These are phyloP conservation scores for Archilochus colubris DNA, from an alignment of 2,113 vertebrate genomes.

Conservation along the genomic window DNA sequence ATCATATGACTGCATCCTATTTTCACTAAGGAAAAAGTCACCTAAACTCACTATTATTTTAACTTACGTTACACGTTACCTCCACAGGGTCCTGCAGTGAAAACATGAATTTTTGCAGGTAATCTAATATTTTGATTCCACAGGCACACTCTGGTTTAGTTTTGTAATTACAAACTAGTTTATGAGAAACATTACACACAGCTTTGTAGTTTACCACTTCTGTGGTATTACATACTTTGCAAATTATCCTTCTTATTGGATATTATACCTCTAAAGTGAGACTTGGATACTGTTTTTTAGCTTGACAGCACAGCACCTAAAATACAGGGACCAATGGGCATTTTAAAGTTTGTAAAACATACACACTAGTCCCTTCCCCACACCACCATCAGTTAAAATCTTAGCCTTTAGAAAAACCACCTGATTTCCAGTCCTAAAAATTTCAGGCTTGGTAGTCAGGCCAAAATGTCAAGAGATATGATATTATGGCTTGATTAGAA, in stretches of 20 bases:
- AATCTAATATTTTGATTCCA: neutral
- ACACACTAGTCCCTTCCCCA: neutral
- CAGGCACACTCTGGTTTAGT: neutral
- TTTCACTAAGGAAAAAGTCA: neutral
- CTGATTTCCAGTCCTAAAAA: neutral
- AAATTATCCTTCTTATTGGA: neutral
- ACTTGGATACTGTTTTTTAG: neutral
- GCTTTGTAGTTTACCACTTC: neutral
- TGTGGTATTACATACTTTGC: neutral
- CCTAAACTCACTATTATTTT: neutral
- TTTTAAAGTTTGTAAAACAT: constrained; percentile 19
- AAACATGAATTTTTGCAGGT: neutral
- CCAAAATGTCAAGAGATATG: neutral
- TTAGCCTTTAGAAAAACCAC: neutral
- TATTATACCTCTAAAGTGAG: neutral
- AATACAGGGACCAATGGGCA: neutral
- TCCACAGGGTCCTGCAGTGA: neutral
- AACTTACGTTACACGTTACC: neutral
- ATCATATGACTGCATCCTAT: neutral
- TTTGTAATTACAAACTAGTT: neutral
- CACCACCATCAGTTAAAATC: neutral
- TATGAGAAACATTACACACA: neutral
- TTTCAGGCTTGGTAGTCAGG: neutral
- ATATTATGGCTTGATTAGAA: neutral
- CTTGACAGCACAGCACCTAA: neutral